Percentiles rank a stretch among this genome's conserved stretches.
phyloP scores from a whole-genome alignment of 2,113 vertebrate species.

The Chloroceryle aenea region DNA sequence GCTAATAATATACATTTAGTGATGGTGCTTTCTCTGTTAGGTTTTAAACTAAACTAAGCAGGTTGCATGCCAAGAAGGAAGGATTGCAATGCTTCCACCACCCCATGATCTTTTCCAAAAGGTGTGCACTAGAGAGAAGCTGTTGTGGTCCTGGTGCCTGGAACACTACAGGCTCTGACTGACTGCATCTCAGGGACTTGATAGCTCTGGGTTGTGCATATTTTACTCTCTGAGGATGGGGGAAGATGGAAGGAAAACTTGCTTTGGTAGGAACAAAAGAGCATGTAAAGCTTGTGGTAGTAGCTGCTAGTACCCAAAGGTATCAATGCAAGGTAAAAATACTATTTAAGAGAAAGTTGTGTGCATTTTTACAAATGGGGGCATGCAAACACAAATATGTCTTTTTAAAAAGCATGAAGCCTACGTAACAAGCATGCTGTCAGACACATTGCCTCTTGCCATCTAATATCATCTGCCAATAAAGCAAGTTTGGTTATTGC shows the following conservation, averaged over 20 bases:
- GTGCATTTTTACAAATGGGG: background rate
- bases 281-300: background rate
- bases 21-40: background rate
- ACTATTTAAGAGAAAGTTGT: background rate
- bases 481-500: conserved; percentile 22
- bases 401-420: background rate
- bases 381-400: background rate
- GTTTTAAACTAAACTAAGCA: background rate
- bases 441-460: background rate
- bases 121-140: background rate
- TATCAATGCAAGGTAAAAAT: background rate
- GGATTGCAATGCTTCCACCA: background rate
- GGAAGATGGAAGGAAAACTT: background rate
- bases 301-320: background rate
- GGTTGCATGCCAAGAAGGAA: background rate
- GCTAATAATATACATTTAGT: background rate
- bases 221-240: background rate
- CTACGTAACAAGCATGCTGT: background rate
- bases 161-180: background rate
- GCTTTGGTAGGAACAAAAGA: background rate
- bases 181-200: background rate
- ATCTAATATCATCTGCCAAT: background rate
- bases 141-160: background rate
- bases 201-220: background rate
- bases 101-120: background rate